Evolutionary conservation across 2,888 invertebrate genomes (phyloP).

Genomic region (Thereva unica): DNA sequence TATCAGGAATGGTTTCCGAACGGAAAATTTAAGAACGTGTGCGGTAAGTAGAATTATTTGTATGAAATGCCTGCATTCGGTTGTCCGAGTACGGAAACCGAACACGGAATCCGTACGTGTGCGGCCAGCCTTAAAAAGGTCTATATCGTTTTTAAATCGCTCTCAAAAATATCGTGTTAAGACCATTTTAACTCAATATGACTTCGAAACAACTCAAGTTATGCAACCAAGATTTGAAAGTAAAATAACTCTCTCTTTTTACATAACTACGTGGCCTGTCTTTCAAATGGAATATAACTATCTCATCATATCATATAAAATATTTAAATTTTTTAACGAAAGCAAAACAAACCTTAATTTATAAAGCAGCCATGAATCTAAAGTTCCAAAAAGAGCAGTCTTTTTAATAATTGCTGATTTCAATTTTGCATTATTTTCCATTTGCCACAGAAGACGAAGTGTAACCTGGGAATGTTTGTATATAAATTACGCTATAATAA

Average conservation of each 20-base stretch:
- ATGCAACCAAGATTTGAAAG: no score
- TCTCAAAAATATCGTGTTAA: no score
- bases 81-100: no score
- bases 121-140: no score
- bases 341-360: conserved; percentile 64
- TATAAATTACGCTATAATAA: not conserved
- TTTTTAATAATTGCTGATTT: conserved; percentile 66
- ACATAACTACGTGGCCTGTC: not conserved
- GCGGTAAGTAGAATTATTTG: no score
- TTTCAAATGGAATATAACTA: not conserved
- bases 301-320: conserved; percentile 1
- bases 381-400: conserved; percentile 78
- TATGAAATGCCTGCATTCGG: no score
- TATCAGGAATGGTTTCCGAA: no score
- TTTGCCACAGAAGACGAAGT: conserved; percentile 76
- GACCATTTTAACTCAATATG: no score
- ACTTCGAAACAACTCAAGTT: no score
- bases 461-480: conserved; percentile 66
- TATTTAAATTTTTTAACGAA: not conserved
- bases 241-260: not conserved
- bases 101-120: no score
- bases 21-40: no score
- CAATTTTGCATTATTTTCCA: conserved; percentile 72
- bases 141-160: no score
- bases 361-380: conserved; percentile 93